Evolutionary conservation across 2,888 invertebrate genomes (phyloP), one percentile per base, ranked within the genome.

Genomic region (Caprella mutica): DNA sequence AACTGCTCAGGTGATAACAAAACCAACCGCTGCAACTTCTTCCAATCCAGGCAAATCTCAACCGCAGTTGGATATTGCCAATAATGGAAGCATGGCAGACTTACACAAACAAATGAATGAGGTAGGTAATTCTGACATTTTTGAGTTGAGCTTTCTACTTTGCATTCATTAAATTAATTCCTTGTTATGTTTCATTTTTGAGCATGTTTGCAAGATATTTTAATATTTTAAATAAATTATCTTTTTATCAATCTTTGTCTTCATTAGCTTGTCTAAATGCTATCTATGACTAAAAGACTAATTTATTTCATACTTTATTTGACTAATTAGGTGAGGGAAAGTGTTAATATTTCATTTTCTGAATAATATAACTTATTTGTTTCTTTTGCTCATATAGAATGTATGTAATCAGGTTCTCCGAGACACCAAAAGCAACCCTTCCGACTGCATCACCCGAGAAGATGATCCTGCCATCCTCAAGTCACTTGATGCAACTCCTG

Each of bases 61-160:
- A 27, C 44, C 44, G 17, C 44, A 48, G 48, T 48, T 48, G 19
- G 21, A 27, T 21, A 64, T 64, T 26, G 63, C 63, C 30, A 64
- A 64, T 40, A 60, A 64, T 59, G 63, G 63, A 30, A 64, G 57
- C 23, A 55, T 64, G 59, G 63, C 57, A 17, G 63, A 64, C 39
- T 55, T 64, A 6, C 48, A 60, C 39, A 56, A 60, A 19, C 56
- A 64, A 27, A 55, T 64, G n/a, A 57, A 39, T 19, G 63, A 64
- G 55, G 63, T 61, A 8, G 12, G 35, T 27, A 43, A 43, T 4
- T 5, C 2, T 43, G 14, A 3, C 14, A 21, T 2, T 17, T 21
- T 43, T 24, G 19, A 17, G 43, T 14, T 30, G 17, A 42, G 40
- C 5, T 8, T 3, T 17, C 2, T 21, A 21, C 21, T 17, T 23